Percentiles rank a stretch among this genome's conserved stretches.
phyloP scores from a whole-genome alignment of 2,888 invertebrate genomes.

The Prosopocoilus inquinatus region DNA sequence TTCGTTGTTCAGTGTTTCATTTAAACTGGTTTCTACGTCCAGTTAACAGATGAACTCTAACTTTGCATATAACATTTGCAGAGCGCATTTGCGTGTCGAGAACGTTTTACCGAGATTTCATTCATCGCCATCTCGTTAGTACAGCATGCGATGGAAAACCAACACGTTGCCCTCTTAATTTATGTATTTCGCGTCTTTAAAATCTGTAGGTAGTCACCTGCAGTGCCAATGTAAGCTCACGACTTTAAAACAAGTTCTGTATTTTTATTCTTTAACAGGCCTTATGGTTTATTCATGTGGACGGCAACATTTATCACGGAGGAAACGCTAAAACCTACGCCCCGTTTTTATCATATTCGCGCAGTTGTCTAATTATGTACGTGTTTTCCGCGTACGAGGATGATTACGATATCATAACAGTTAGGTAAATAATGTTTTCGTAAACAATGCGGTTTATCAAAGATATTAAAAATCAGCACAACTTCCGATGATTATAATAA shows the following conservation, averaged over 20 bases:
- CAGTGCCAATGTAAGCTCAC: slow-evolving; percentile 17
- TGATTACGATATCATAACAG: too few species aligned
- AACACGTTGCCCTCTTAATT: slow-evolving; percentile 12
- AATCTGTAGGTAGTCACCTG: slow-evolving; percentile 21
- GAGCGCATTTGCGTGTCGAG: slow-evolving; percentile 12
- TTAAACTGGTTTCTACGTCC: too few species aligned
- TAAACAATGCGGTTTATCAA: too few species aligned
- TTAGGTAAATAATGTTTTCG: too few species aligned
- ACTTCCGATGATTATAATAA: too few species aligned
- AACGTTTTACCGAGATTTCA: slow-evolving; percentile 16
- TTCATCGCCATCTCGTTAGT: slow-evolving; percentile 18
- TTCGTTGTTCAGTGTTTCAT: too few species aligned
- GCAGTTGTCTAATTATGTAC: background rate
- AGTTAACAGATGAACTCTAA: too few species aligned
- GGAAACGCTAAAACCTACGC: slow-evolving; percentile 1
- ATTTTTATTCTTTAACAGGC: slow-evolving; percentile 1
- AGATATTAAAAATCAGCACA: too few species aligned
- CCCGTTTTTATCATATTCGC: background rate
- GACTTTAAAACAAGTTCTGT: slow-evolving; percentile 5
- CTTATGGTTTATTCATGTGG: slow-evolving; percentile 2
- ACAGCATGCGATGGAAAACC: slow-evolving; percentile 17
- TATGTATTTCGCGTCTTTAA: slow-evolving; percentile 21
- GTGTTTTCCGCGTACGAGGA: too few species aligned
- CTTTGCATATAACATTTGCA: background rate
- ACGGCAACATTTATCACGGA: background rate